A percentile compares a stretch with the other conserved stretches of the same genome.
These are phyloP conservation scores for Myopa tessellatipennis DNA, from an alignment of 2,888 invertebrate genomes.

Conservation along the genomic window DNA sequence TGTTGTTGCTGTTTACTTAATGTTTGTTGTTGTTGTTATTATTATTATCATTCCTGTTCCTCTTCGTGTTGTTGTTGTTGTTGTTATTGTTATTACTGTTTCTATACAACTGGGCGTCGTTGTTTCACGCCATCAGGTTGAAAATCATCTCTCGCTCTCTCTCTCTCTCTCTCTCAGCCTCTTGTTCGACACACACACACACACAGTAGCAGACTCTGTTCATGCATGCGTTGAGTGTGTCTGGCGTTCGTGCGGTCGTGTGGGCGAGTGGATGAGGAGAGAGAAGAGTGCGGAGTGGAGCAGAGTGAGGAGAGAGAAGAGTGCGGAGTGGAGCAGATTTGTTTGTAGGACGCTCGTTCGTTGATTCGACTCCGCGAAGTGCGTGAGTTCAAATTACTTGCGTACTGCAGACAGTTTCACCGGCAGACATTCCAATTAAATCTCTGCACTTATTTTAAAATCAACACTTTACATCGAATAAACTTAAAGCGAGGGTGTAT, in stretches of 20 bases:
- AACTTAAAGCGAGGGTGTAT: not conserved
- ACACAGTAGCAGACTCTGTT: not conserved
- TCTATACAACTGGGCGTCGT: not conserved
- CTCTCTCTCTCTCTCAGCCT: too few species aligned
- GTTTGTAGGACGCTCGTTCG: too few species aligned
- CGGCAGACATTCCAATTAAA: constrained; percentile 13
- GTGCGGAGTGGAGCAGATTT: too few species aligned
- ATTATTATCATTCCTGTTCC: not conserved
- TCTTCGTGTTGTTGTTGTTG: not conserved
- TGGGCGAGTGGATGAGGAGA: not conserved
- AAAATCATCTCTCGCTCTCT: too few species aligned
- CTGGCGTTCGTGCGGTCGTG: not conserved
- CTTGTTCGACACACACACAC: too few species aligned
- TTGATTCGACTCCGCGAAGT: not conserved
- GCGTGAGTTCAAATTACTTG: not conserved
- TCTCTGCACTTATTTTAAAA: constrained; percentile 40
- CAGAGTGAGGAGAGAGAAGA: too few species aligned
- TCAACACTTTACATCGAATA: constrained; percentile 24
- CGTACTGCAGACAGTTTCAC: too few species aligned
- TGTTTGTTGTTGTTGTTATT: constrained; percentile 15
- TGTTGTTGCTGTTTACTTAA: not conserved
- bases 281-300: too few species aligned
- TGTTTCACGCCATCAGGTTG: not conserved
- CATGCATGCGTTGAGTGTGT: not conserved
- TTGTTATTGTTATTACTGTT: constrained; percentile 17